These are phyloP conservation scores for Ctenomys sociabilis DNA, from an alignment of 2,113 vertebrate genomes.

Conservation along the genomic window DNA sequence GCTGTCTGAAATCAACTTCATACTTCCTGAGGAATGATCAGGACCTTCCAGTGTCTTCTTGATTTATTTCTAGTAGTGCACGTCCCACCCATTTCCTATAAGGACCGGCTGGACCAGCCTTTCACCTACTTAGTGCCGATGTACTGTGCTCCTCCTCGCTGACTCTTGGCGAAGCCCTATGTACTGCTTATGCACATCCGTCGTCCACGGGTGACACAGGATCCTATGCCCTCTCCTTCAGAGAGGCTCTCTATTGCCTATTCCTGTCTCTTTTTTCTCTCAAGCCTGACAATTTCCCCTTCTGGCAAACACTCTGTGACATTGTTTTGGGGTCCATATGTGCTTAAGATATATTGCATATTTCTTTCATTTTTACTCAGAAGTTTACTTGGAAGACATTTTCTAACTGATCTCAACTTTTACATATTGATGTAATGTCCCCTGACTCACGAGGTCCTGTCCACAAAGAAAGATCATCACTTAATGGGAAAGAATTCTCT, in stretches of 20 bases:
- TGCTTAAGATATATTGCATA: background rate
- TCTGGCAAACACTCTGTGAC: background rate
- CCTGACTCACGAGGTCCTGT: background rate
- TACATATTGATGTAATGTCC: background rate
- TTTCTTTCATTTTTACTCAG: conserved; percentile 33
- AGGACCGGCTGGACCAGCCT: background rate
- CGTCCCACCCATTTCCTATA: background rate
- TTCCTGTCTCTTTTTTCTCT: background rate
- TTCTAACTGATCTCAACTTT: background rate
- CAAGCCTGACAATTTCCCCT: background rate
- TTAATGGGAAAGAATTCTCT: background rate
- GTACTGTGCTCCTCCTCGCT: background rate
- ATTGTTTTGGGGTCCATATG: background rate
- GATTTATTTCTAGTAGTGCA: background rate
- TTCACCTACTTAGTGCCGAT: background rate
- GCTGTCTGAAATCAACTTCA: background rate
- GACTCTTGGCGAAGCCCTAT: background rate
- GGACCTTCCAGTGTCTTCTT: background rate
- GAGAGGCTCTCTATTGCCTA: background rate
- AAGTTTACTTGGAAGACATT: conserved; percentile 1
- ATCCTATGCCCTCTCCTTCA: background rate
- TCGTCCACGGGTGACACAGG: background rate
- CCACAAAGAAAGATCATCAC: background rate
- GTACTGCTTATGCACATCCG: background rate
- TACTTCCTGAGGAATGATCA: background rate